Percentiles rank a stretch among this genome's conserved stretches.
Conservation (phyloP, 2,113 vertebrate genomes). For the Archilochus colubris region DNA sequence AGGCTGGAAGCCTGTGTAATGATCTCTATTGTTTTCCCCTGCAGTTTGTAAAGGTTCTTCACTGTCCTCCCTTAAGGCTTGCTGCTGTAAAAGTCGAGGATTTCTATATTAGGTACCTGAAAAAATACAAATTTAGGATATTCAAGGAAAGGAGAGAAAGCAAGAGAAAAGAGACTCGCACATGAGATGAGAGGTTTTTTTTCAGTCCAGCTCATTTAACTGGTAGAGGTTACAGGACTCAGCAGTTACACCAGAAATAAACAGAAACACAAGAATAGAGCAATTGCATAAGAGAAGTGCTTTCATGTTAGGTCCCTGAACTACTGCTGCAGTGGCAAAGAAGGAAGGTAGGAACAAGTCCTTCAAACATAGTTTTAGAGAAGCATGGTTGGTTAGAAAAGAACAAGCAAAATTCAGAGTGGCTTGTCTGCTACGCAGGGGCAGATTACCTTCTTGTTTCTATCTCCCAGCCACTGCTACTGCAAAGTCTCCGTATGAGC, state of each 20-base stretch:
- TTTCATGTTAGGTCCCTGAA: not conserved
- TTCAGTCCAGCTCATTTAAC: not conserved
- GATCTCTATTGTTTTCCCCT: not conserved
- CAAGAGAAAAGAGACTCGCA: not conserved
- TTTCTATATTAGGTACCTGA: not conserved
- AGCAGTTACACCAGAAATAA: not conserved
- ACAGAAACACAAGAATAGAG: not conserved
- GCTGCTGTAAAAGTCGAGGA: not conserved
- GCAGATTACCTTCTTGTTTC: not conserved
- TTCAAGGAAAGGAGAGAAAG: not conserved
- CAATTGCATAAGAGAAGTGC: not conserved
- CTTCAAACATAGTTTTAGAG: not conserved
- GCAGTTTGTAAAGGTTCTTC: not conserved
- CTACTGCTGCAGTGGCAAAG: not conserved
- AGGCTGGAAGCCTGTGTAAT: not conserved
- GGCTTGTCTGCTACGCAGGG: not conserved
- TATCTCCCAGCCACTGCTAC: not conserved
- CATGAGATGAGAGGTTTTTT: not conserved
- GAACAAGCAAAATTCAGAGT: not conserved
- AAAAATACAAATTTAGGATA: not conserved
- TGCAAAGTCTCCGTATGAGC: not conserved
- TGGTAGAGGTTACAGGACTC: not conserved
- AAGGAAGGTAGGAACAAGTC: not conserved
- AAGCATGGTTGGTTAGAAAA: not conserved
- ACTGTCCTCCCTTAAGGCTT: not conserved